A percentile compares a stretch with the other conserved stretches of the same genome.
Conservation (phyloP, 2,888 invertebrate species). For the Prosapia bicincta region DNA sequence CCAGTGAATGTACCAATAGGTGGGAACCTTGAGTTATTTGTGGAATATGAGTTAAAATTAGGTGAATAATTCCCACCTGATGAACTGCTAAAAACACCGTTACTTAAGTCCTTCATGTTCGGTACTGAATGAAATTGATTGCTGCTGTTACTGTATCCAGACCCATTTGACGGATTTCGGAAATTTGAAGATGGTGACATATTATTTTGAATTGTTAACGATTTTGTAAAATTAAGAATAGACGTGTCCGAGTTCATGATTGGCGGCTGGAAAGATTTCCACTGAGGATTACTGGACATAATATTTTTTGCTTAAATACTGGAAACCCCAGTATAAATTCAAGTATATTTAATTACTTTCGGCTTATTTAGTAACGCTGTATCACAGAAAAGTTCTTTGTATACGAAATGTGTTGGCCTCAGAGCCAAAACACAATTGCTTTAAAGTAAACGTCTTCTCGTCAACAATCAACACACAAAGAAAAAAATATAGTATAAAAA, state of each 20-base stretch:
- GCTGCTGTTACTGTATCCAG: conserved; percentile 57
- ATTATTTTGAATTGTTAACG: conserved; percentile 60
- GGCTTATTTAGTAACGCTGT: conserved; percentile 13
- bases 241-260: conserved; percentile 76
- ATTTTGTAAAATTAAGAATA: conserved; percentile 61
- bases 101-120: conserved; percentile 36
- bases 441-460: conserved; percentile 3
- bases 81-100: conserved; percentile 47
- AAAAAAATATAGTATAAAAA: conserved; percentile 5
- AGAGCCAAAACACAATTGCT: conserved; percentile 8
- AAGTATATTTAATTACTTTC: conserved; percentile 19
- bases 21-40: conserved; percentile 33
- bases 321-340: conserved; percentile 28
- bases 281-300: conserved; percentile 84
- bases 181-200: conserved; percentile 24
- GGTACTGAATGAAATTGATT: conserved; percentile 42
- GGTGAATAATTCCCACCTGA: conserved; percentile 44
- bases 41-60: conserved; percentile 35
- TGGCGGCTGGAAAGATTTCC: conserved; percentile 89
- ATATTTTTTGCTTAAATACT: conserved; percentile 19
- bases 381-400: conserved; percentile 34
- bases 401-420: conserved; percentile 20
- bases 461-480: conserved; percentile 8
- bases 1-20: conserved; percentile 50
- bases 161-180: conserved; percentile 48